Base-by-base conservation (phyloP, 2,888 invertebrate genomes). In the Muschampia plurimacula region DNA sequence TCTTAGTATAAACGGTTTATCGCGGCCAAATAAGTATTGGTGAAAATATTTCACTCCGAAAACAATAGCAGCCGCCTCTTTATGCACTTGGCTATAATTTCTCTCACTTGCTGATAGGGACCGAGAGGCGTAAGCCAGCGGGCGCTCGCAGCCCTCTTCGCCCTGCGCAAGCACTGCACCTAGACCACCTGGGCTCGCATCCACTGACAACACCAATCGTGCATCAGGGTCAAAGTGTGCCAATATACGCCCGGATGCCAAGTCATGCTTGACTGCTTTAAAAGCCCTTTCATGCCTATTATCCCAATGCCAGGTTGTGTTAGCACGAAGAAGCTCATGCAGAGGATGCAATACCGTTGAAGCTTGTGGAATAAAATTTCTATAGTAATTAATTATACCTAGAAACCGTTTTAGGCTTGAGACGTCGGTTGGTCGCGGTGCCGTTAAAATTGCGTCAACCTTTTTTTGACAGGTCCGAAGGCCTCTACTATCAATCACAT, bases 101-200 rank as follows among this genome's bases (percentile, higher is more conserved):
- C 49, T 57, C 22, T 77, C 77, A 57, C 74, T 75, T 0, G 62
- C 65, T 9, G 74, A 63, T 22, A 79, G 44, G 2, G 77, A 76
- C 6, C 79, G 22, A 0, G 78, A 78, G 4, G 73, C 77, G 55
- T 62, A 79, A 7, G 77, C 77, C 2, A 75, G 52, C 5, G 75
- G 78, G 5, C 76, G 72, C 69, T 79, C 74, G 44, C 6, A 6
- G 52, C 74, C 74, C 13, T 72, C 69, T n/a, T 64, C 55, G 39
- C 66, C 74, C 4, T 67, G 67, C 15, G 67, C 41, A 22, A 55
- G 55, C 9, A 78, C 77, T 0, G 76, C 74, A 22, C 79, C 78
- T 22, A 79, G 49, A 7, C 79, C 78, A 46, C 75, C 76, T 12
- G 77, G 68, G 52, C 76, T 77, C 49, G 76, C 77, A 57, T 81